Percentiles rank a stretch among this genome's conserved stretches.
Conservation (phyloP, 2,888 invertebrate species). For the Diarsia dahlii region DNA sequence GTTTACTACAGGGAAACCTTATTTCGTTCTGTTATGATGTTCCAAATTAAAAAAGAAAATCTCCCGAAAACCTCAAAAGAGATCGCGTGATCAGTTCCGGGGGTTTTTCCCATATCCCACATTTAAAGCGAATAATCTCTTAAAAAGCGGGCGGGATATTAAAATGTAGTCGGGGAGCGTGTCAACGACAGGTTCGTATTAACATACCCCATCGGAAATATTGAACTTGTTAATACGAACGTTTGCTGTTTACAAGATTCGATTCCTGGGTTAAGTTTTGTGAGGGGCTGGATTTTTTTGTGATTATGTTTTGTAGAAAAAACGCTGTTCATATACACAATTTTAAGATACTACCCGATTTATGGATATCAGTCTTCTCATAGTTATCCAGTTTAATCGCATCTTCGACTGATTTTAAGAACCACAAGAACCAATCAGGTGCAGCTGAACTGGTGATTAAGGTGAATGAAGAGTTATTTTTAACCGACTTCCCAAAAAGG, state of each 20-base stretch:
- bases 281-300: background rate
- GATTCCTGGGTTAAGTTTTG: slow-evolving; percentile 26
- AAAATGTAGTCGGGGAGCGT: slow-evolving; percentile 52
- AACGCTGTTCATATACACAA: background rate
- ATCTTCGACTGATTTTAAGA: no score
- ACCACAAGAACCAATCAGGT: no score
- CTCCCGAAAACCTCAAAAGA: background rate
- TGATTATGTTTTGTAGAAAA: background rate
- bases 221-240: slow-evolving; percentile 62
- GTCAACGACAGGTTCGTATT: slow-evolving; percentile 61
- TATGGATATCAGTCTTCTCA: no score
- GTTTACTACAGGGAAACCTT: background rate
- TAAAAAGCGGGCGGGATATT: slow-evolving; percentile 62
- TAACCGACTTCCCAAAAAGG: no score
- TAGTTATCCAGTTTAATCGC: no score
- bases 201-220: slow-evolving; percentile 65
- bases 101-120: slow-evolving; percentile 8
- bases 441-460: no score
- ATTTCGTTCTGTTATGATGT: background rate
- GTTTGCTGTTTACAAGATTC: slow-evolving; percentile 54
- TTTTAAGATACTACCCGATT: no score
- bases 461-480: no score
- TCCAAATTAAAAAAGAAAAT: background rate
- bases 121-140: slow-evolving; percentile 54
- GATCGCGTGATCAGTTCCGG: background rate